Base-by-base conservation (phyloP, 2,888 invertebrate genomes). In the Elmis aenea region DNA sequence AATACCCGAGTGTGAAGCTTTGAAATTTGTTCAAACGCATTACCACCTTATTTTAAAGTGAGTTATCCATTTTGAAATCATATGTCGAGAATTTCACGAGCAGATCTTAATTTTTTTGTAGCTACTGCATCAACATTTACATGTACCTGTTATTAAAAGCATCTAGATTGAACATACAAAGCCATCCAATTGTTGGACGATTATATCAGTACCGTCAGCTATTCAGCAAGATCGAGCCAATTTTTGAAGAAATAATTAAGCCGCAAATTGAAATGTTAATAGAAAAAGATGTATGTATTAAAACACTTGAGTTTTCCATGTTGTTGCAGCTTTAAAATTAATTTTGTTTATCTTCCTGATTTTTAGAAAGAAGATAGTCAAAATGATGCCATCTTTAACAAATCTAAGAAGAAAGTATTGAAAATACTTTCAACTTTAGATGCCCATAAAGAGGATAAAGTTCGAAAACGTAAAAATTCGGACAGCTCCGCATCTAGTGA, bases 141-240 rank as follows among this genome's bases (percentile, higher is more conserved):
- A 91, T 88, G 68, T 94, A 93, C 66, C 65, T 95, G 50, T 73
- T 88, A 51, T 67, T 95, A 9, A 92, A 92, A 72, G 77, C 85
- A 33, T 82, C 83, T 57, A 80, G 79, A 53, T 68, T 75, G 12
- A 74, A 77, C 33, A 74, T 88, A 12, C 78, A 81, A 55, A 81
- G 83, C 51, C 96, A 97, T 72, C 95, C 96, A n/a, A 81, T 95
- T 8, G 77, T 89, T 24, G 86, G 88, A 61, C 75, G 89, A 44
- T 71, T 96, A 31, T 81, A 85, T 39, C 87, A 90, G 59, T 85
- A 86, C 56, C 76, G 83, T 43, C 78, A 87, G 63, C 71, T 91
- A 54, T 67, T 91, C 26, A 75, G 79, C 44, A 81, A 89, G 69
- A 67, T 90, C 48, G 80, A 83, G 48, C 75, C 79, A 5, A 74